phyloP scores from a whole-genome alignment of 1,140 invertebrate genomes.

The Hylaeus volcanicus region DNA sequence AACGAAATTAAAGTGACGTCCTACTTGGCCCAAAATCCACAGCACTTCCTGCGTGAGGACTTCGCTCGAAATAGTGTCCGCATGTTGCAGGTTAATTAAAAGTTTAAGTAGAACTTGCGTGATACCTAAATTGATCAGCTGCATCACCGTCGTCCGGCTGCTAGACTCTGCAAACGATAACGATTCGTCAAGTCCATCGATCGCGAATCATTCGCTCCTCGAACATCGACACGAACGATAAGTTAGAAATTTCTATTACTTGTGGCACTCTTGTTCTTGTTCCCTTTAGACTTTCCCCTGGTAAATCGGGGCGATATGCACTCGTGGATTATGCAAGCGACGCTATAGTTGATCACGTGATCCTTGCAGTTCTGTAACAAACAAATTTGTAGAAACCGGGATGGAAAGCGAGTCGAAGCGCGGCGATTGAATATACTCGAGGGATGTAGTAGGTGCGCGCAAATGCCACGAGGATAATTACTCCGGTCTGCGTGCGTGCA shows the following conservation, averaged over 20 bases:
- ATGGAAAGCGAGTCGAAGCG: background rate
- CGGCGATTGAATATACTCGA: background rate
- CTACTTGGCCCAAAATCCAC: slow-evolving; percentile 80
- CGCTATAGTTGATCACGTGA: slow-evolving; percentile 71
- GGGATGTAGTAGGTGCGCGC: background rate
- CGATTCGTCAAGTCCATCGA: slow-evolving; percentile 26
- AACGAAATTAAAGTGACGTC: background rate
- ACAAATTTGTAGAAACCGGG: background rate
- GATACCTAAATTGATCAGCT: slow-evolving; percentile 78
- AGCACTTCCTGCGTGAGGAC: slow-evolving; percentile 78
- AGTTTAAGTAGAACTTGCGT: slow-evolving; percentile 78
- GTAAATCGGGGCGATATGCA: slow-evolving; percentile 74
- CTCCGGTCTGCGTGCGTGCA: slow-evolving; percentile 22
- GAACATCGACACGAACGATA: slow-evolving; percentile 3
- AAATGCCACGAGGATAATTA: slow-evolving; percentile 43
- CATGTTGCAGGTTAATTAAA: slow-evolving; percentile 73
- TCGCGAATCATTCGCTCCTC: background rate
- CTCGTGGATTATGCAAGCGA: slow-evolving; percentile 77
- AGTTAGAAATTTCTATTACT: slow-evolving; percentile 72
- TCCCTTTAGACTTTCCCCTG: slow-evolving; percentile 70
- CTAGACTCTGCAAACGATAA: slow-evolving; percentile 70
- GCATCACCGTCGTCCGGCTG: slow-evolving; percentile 73
- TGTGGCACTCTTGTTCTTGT: slow-evolving; percentile 67
- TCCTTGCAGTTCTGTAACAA: slow-evolving; percentile 74
- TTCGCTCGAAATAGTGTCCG: slow-evolving; percentile 75